These are phyloP conservation scores for Carpatolechia fugitivella DNA, from an alignment of 2,888 invertebrate species.

Conservation along the genomic window DNA sequence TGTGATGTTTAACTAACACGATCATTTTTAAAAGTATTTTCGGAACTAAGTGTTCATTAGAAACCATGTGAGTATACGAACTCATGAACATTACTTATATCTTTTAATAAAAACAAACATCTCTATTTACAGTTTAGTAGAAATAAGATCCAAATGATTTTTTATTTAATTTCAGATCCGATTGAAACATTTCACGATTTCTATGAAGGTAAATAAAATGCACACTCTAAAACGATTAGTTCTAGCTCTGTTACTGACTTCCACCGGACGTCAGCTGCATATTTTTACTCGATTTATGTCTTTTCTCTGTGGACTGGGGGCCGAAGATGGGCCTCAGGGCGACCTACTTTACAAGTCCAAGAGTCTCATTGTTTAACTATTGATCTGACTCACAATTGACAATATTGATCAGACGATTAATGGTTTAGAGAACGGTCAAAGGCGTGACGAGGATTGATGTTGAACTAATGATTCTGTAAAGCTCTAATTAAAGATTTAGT, in stretches of 20 bases:
- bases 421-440: neutral
- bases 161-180: no score
- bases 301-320: neutral
- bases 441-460: neutral
- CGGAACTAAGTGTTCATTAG: no score
- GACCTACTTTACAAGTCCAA: conserved; percentile 8
- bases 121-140: no score
- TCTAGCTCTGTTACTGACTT: conserved; percentile 5
- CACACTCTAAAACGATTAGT: no score
- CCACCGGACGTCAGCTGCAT: neutral
- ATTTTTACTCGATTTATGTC: neutral
- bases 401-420: neutral
- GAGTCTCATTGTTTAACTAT: conserved; percentile 1
- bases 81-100: no score
- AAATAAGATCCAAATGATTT: no score
- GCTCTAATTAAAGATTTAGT: neutral
- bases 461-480: neutral
- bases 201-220: neutral
- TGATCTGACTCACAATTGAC: neutral
- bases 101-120: no score
- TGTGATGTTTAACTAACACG: no score
- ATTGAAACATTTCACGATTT: neutral
- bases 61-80: no score
- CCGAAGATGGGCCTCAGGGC: neutral
- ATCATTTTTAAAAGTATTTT: no score